Evolutionary conservation across 2,888 invertebrate genomes (phyloP), one percentile per base, ranked within the genome.

Genomic region (Lasioglossum pauxillum): DNA sequence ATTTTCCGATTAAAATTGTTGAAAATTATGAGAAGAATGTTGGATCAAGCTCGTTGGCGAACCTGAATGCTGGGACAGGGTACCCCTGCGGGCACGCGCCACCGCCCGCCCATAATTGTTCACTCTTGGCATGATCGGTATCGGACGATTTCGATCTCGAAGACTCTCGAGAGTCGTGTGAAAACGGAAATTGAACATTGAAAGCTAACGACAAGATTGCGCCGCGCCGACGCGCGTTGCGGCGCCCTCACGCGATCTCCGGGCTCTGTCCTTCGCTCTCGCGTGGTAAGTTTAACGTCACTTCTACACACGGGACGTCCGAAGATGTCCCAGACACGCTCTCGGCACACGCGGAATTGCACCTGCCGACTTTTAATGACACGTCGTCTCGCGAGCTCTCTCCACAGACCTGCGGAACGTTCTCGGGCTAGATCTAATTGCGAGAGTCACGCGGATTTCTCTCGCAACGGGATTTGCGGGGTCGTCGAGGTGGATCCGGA

Each of bases 51-150:
- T 92, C 80, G 81, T 81, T 78, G 91, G 88, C 80, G 98, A 97
- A 98, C 98, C 98, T 98, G 98, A 98, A 98, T 98, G 98, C 98
- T 98, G 98, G 98, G 98, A 98, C 98, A 98, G 98, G 98, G 98
- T 98, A 98, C 98, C 98, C 98, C 98, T 98, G 95, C 94, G 95
- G 95, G 95, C 95, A 95, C 95, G 95, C 94, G 92, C 92, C 92
- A 92, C 91, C 92, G 92, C 92, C 92, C 92, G 92, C 88, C 88
- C 86, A 87, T 87, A 82, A 89, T 88, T 88, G 88, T 71, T 71
- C 83, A 91, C 89, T 91, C 91, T 91, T 91, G 87, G 90, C 89
- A 90, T 90, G 89, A 91, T 91, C 89, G 89, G 86, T 89, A 85
- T 90, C 86, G 88, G 78, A 89, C 60, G 44, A 89, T 35, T 31